phyloP scores from a whole-genome alignment of 1,140 invertebrate genomes.

The Planococcus citri region DNA sequence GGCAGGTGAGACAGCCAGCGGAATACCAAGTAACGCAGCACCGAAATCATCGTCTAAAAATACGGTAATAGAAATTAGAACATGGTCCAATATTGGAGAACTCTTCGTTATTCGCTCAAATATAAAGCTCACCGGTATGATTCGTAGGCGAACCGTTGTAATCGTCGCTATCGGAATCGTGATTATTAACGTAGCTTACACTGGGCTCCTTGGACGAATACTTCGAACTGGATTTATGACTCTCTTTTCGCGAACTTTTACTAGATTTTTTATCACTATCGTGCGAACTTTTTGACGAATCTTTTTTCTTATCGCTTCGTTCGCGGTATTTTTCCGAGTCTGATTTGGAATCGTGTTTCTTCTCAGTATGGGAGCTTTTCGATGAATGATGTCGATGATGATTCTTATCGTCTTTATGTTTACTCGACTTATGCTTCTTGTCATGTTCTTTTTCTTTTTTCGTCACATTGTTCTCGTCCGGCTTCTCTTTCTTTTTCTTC shows the following conservation, averaged over 20 bases:
- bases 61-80: too few species aligned
- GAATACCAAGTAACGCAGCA: not conserved
- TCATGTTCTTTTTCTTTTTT: not conserved
- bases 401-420: not conserved
- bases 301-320: too few species aligned
- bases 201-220: not conserved
- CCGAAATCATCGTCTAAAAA: conserved; percentile 5
- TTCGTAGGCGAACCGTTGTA: not conserved
- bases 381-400: not conserved
- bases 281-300: not conserved
- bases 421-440: not conserved
- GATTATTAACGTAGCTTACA: not conserved
- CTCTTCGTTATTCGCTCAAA: too few species aligned
- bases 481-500: not conserved
- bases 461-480: not conserved
- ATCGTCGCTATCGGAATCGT: not conserved
- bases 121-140: not conserved
- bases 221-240: not conserved
- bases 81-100: too few species aligned
- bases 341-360: not conserved
- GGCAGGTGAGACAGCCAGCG: not conserved
- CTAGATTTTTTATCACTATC: not conserved
- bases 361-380: not conserved
- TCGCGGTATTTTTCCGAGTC: not conserved
- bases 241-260: not conserved